Base-by-base conservation (phyloP, 2,888 invertebrate genomes). In the Cataglyphis rosenhaueri region DNA sequence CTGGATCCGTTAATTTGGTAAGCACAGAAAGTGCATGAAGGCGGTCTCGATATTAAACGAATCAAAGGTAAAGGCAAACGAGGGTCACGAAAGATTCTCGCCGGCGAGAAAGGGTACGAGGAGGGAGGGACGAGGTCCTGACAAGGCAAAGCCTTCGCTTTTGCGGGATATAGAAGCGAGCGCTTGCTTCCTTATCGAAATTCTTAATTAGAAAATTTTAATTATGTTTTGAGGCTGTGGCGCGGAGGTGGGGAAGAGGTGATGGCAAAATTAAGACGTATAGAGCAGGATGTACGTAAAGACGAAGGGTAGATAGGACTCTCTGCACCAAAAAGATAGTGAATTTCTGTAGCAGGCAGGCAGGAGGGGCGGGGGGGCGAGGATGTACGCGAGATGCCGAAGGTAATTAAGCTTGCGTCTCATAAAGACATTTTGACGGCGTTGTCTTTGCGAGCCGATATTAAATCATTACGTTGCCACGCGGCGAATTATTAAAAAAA, bases 171-270 rank as follows among this genome's bases (percentile, higher is more conserved):
- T 81, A 84, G 81, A 74, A 65, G 66, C 81, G 74, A 52, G 75
- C 64, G 65, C 62, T 73, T 70, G 85, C 88, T 91, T 89, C 91
- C 92, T 94, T 93, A 93, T 94, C 94, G 92, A 94, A 94, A 94
- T 94, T 94, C 94, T 94, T 94, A 94, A 94, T 94, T 94, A 94
- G 93, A 93, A 94, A 94, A 94, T 94, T 94, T 94, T 94, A 94
- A 94, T 94, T 94, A 94, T 94, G 94, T 94, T 93, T 93, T 89
- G 92, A 92, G 92, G 90, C 89, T 89, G 84, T 79, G 71, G n/a
- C 66, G 44, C 29, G 8, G 48, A 18, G 9, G 18, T 32, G 61
- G 29, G 61, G 29, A 32, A 32, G 52, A 25, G 61, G 18, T 32
- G 74, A 32, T 10, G 48, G 48, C 66, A 29, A 59, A 48, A 32